Evolutionary conservation across 2,888 invertebrate species (phyloP), one percentile per base, ranked within the genome.

Genomic region (Drosophila imparisetae): DNA sequence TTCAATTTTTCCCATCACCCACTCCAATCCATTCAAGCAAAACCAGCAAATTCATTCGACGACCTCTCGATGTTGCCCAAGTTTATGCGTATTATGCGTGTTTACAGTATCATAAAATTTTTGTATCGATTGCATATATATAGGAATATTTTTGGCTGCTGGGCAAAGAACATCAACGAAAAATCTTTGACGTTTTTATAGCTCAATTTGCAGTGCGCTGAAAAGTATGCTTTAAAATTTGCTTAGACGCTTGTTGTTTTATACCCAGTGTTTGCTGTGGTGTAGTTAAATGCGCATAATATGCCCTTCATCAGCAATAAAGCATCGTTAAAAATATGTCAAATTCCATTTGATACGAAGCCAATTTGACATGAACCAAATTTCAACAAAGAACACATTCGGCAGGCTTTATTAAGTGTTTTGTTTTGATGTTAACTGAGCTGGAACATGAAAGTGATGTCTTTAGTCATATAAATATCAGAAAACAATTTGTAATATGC

Each of bases 31-130:
- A 15, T 40, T 40, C 40, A 13, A 27, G 4, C 27, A 18, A 49
- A 21, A 24, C 29, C 8, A n/a, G 21, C 11, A 18, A 24, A 52
- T 29, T 45, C n/a, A 13, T 24, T 45, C 60, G 15, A 18, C 73
- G n/a, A 30, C 52, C 34, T n/a, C 27, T 55, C 45, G 24, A 4
- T 18, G 27, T 36, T 66, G 11, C 8, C 64, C 66, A 80, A 78
- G 60, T 81, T 89, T 76, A 81, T 80, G 83, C 76, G 72, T 75
- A 78, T 89, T 81, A 83, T 82, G 80, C 88, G 80, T 90, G 90
- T 89, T 89, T 86, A 87, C 90, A 80, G 79, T 74, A 84, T 89
- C 89, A 82, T 89, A 79, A 90, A 88, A 89, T 87, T 89, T 75
- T 74, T 74, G 59, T 83, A 90, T 89, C 88, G 87, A 90, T 89